These are phyloP conservation scores for Sapayoa aenigma DNA, from an alignment of 2,113 vertebrate genomes.

Conservation along the genomic window DNA sequence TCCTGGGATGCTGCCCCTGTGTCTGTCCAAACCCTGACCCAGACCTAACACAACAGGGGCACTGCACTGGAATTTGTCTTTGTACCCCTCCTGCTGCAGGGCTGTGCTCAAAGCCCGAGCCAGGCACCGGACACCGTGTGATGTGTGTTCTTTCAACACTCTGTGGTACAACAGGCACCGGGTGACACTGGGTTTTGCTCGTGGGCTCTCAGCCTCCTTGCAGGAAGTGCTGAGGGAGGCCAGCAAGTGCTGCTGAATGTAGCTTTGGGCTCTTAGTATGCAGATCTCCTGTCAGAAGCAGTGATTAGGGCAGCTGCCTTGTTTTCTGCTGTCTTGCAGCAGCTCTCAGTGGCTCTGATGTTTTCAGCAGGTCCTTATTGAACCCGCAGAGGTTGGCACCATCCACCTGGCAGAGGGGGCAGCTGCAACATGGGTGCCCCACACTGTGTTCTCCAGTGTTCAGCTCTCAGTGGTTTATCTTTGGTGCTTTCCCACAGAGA, in stretches of 20 bases:
- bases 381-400: background rate
- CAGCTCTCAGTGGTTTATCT: background rate
- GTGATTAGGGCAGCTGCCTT: background rate
- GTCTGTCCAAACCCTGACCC: no score
- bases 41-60: no score
- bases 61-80: background rate
- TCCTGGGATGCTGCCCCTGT: no score
- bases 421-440: background rate
- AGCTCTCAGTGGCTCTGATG: background rate
- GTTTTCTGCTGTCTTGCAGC: background rate
- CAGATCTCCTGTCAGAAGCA: background rate
- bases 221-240: background rate
- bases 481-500: background rate
- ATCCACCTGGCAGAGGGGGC: background rate
- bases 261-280: background rate
- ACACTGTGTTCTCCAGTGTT: background rate
- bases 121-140: background rate
- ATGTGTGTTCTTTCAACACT: background rate
- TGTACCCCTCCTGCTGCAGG: background rate
- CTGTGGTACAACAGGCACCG: background rate
- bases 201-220: accelerated
- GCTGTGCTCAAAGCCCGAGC: background rate
- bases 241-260: background rate
- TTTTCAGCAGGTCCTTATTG: background rate
- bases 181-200: background rate